These are phyloP conservation scores for Cacatua alba DNA, from an alignment of 2,113 vertebrate genomes.

Conservation along the genomic window DNA sequence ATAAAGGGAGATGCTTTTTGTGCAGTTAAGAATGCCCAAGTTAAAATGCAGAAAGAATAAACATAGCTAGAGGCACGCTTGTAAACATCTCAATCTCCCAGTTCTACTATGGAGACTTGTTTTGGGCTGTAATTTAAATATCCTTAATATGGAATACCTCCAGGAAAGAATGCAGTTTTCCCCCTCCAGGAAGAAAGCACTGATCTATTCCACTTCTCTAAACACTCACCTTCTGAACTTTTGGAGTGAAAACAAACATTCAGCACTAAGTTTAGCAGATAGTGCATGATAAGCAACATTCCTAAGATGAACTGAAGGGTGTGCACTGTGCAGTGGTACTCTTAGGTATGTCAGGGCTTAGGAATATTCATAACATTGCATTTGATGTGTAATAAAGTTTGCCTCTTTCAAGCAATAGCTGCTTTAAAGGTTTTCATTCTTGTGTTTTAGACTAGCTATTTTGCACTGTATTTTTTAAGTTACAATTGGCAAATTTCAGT, in stretches of 20 bases:
- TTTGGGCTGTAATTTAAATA: background rate
- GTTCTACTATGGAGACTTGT: background rate
- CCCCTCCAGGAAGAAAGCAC: background rate
- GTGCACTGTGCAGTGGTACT: background rate
- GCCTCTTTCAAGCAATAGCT: background rate
- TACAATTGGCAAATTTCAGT: background rate
- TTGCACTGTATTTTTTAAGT: background rate
- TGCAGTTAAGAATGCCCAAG: background rate
- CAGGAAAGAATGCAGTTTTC: background rate
- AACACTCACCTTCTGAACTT: conserved; percentile 51
- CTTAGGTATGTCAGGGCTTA: background rate
- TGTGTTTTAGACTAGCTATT: background rate
- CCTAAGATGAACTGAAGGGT: conserved; percentile 53
- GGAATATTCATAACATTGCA: background rate
- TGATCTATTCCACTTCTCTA: background rate
- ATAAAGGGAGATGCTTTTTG: background rate
- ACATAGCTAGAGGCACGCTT: background rate
- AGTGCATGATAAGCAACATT: conserved; percentile 59
- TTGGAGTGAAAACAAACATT: conserved; percentile 37
- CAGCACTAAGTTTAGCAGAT: conserved; percentile 42
- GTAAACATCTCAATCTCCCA: background rate
- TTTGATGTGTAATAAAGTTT: background rate
- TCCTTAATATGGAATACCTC: background rate
- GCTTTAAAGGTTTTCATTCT: background rate
- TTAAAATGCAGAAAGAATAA: background rate